These are phyloP conservation scores for Diabrotica virgifera DNA, from an alignment of 1,140 invertebrate genomes.

Conservation along the genomic window DNA sequence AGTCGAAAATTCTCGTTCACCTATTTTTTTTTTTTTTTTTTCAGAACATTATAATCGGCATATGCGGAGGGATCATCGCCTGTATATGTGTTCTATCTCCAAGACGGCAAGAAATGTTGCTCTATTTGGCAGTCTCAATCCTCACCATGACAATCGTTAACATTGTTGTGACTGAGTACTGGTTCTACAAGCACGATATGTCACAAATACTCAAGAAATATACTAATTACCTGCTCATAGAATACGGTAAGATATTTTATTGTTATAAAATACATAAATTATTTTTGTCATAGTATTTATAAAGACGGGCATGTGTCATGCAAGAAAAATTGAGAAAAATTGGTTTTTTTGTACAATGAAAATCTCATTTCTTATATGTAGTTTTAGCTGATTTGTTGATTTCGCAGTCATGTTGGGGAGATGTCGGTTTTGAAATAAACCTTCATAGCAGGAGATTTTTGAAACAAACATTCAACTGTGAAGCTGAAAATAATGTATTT, in stretches of 20 bases:
- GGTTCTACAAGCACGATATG: conserved; percentile 46
- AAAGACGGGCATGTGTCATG: too few species aligned
- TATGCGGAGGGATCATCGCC: conserved; percentile 46
- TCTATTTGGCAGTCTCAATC: conserved; percentile 50
- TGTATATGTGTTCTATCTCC: conserved; percentile 47
- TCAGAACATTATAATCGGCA: conserved; percentile 50
- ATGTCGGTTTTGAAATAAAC: too few species aligned
- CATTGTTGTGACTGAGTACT: conserved; percentile 50
- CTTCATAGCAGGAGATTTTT: too few species aligned
- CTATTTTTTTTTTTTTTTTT: conserved; percentile 26
- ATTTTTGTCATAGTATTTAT: too few species aligned
- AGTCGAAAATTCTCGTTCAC: neutral
- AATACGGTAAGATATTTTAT: conserved; percentile 46
- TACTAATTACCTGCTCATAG: conserved; percentile 45
- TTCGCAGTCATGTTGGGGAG: too few species aligned
- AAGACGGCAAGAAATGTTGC: conserved; percentile 48
- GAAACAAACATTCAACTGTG: too few species aligned
- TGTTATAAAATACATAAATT: too few species aligned
- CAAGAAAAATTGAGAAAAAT: too few species aligned
- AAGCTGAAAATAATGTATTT: too few species aligned
- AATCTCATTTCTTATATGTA: too few species aligned
- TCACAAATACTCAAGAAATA: conserved; percentile 41
- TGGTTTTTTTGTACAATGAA: too few species aligned
- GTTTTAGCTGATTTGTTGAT: too few species aligned
- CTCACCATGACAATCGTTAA: conserved; percentile 49